phyloP scores from a whole-genome alignment of 2,113 vertebrate species.

The Strix aluco region DNA sequence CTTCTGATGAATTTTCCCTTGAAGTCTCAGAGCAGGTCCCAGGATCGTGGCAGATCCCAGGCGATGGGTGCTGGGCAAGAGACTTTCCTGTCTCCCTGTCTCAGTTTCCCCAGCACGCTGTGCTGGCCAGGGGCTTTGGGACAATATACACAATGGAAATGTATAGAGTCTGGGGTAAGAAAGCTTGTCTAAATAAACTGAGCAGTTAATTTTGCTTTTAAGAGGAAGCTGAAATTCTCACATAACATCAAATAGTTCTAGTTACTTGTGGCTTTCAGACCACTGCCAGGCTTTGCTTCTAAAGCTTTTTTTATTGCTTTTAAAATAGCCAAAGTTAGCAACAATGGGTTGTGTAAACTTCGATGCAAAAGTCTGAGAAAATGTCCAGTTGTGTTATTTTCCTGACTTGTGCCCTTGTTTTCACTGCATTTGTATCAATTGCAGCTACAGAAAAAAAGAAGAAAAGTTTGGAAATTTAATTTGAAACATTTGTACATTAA shows the following conservation, averaged over 20 bases:
- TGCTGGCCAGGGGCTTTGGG: background rate
- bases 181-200: background rate
- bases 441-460: background rate
- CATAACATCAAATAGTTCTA: background rate
- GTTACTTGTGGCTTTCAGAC: background rate
- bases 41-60: background rate
- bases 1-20: background rate
- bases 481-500: background rate
- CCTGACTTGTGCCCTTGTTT: background rate
- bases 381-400: background rate
- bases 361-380: background rate
- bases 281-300: background rate
- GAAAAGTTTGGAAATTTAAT: background rate
- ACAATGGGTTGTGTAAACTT: background rate
- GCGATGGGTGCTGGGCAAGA: fast-evolving
- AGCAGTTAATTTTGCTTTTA: background rate
- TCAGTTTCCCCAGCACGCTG: background rate
- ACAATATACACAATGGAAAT: background rate
- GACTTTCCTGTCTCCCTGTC: background rate
- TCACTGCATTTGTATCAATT: background rate
- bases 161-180: background rate
- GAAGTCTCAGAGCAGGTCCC: background rate
- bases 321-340: background rate
- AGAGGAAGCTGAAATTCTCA: background rate
- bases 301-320: background rate